These are phyloP conservation scores for Cichlasoma orientale DNA, from an alignment of 2,797 vertebrate species.

Conservation along the genomic window DNA sequence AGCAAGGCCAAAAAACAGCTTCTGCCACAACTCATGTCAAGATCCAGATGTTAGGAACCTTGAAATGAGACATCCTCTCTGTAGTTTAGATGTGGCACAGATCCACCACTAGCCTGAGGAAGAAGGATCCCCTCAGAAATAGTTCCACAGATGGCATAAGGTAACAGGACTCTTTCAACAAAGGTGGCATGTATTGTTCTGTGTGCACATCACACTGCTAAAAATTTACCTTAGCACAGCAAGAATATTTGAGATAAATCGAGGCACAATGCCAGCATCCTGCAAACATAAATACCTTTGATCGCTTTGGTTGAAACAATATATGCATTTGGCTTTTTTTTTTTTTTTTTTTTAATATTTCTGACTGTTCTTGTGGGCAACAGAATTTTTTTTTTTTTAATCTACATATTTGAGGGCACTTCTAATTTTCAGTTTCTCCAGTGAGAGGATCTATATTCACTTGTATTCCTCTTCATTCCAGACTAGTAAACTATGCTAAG, in stretches of 20 bases:
- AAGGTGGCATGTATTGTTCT: slow-evolving; percentile 27
- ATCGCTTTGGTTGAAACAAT: slow-evolving; percentile 81
- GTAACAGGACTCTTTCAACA: slow-evolving; percentile 41
- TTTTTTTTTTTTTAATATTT: slow-evolving; percentile 36
- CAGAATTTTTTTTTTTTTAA: slow-evolving; percentile 65
- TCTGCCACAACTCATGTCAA: slow-evolving; percentile 29
- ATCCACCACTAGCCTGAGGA: slow-evolving; percentile 19
- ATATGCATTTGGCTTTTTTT: slow-evolving; percentile 78
- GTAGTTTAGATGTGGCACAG: slow-evolving; percentile 19
- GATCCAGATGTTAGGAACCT: slow-evolving; percentile 29
- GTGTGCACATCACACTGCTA: slow-evolving; percentile 43
- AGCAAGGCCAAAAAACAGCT: slow-evolving; percentile 11
- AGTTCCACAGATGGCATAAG: slow-evolving; percentile 44
- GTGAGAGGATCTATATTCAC: slow-evolving; percentile 64
- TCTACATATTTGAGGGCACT: slow-evolving; percentile 68
- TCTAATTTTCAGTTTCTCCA: slow-evolving; percentile 77
- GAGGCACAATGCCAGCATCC: slow-evolving; percentile 39
- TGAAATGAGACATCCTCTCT: slow-evolving; percentile 14
- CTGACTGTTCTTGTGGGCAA: slow-evolving; percentile 51
- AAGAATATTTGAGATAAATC: slow-evolving; percentile 36
- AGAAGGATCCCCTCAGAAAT: slow-evolving; percentile 13
- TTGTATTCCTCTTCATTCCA: slow-evolving; percentile 56
- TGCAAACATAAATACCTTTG: slow-evolving; percentile 61
- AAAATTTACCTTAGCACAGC: slow-evolving; percentile 40
- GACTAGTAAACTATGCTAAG: slow-evolving; percentile 60